phyloP scores from a whole-genome alignment of 2,888 invertebrate genomes.

The Sepioteuthis lessoniana region DNA sequence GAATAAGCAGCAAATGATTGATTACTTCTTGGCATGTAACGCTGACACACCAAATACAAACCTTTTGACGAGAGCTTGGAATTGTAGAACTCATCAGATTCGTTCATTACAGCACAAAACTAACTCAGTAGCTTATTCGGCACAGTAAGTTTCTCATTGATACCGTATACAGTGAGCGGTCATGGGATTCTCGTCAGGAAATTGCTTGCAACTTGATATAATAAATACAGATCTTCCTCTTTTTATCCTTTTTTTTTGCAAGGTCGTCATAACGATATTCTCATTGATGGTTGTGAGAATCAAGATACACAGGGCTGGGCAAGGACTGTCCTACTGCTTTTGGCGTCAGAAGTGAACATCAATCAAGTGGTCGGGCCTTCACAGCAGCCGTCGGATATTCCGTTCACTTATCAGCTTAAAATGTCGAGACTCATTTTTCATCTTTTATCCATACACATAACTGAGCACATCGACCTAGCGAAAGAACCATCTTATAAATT shows the following conservation, averaged over 20 bases:
- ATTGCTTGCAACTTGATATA: conserved; percentile 9
- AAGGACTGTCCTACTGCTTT: neutral
- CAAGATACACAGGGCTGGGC: neutral
- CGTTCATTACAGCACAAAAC: neutral
- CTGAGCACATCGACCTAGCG: neutral
- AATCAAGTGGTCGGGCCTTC: neutral
- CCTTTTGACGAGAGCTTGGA: neutral
- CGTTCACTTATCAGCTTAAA: conserved; percentile 7
- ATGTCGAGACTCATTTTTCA: conserved; percentile 8
- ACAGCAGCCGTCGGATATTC: neutral
- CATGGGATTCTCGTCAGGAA: neutral
- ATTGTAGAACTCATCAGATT: neutral
- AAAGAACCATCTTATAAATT: neutral
- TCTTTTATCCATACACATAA: neutral
- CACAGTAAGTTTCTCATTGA: neutral
- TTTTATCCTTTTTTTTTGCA: neutral
- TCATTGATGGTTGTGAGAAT: neutral
- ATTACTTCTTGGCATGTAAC: neutral
- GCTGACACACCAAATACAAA: neutral
- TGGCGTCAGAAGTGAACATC: neutral
- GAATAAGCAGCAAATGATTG: neutral
- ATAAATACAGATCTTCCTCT: neutral
- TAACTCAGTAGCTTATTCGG: neutral
- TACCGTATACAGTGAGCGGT: neutral
- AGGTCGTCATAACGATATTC: neutral